Conservation (phyloP, 2,113 vertebrate species). For the Phaethornis superciliosus region DNA sequence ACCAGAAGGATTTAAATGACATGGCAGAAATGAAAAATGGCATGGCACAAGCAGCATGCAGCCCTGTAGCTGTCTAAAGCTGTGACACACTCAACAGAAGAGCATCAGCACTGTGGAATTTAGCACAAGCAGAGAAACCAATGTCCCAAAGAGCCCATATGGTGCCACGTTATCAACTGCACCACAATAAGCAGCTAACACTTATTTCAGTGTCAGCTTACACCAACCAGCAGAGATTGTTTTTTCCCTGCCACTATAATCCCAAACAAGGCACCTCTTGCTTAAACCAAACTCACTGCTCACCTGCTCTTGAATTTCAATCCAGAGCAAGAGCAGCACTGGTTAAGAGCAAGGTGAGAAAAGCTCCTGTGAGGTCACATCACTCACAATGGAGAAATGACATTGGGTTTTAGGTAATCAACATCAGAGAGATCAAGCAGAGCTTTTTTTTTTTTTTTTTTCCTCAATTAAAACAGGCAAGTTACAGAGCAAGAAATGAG, state of each 20-base stretch:
- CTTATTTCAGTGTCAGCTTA: background rate
- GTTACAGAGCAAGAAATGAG: background rate
- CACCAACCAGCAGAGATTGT: background rate
- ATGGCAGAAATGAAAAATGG: background rate
- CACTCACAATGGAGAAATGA: no score
- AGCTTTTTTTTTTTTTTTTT: no score
- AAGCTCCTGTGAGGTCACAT: background rate
- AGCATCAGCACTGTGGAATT: background rate
- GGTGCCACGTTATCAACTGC: background rate
- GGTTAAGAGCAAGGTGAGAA: background rate
- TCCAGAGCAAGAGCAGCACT: background rate
- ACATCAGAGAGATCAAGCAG: background rate
- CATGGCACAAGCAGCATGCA: background rate
- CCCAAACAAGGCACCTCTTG: background rate
- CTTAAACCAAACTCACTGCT: background rate
- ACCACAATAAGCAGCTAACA: background rate
- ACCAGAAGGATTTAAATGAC: background rate
- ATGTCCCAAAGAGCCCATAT: background rate
- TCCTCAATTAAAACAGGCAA: background rate
- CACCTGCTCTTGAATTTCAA: fast-evolving
- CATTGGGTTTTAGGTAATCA: background rate
- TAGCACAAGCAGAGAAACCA: background rate
- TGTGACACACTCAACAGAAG: background rate
- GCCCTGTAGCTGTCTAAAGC: background rate
- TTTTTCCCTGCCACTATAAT: background rate